phyloP scores from a whole-genome alignment of 2,797 vertebrate species.

The Monodelphis domestica region DNA sequence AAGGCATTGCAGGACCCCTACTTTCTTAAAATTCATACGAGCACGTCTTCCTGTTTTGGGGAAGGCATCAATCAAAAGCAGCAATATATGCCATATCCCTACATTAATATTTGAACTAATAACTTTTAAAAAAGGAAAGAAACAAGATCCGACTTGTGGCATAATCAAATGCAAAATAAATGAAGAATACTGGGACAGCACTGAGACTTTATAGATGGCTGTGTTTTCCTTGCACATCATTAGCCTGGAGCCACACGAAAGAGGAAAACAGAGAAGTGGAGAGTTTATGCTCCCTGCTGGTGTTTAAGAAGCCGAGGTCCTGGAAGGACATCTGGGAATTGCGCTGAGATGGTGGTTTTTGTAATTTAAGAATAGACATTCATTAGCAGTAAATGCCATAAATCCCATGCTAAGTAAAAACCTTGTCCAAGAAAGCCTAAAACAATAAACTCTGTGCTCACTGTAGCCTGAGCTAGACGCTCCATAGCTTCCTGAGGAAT shows the following conservation, averaged over 20 bases:
- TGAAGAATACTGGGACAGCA: slow-evolving; percentile 97
- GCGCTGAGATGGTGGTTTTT: slow-evolving; percentile 90
- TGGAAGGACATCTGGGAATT: slow-evolving; percentile 94
- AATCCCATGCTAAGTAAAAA: slow-evolving; percentile 98
- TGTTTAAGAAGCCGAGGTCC: slow-evolving; percentile 93
- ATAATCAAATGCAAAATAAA: slow-evolving; percentile 99
- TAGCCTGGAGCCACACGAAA: slow-evolving; percentile 95
- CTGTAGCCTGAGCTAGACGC: slow-evolving; percentile 89
- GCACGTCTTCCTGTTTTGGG: slow-evolving; percentile 98
- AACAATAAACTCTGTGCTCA: slow-evolving; percentile 96
- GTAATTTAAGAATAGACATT: slow-evolving; percentile 97
- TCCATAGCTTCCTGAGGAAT: slow-evolving; percentile 92
- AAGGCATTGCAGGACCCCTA: slow-evolving; percentile 96
- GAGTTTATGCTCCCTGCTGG: slow-evolving; percentile 93
- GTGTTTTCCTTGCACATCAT: slow-evolving; percentile 97
- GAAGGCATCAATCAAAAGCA: slow-evolving; percentile 98
- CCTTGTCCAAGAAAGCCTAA: slow-evolving; percentile 98
- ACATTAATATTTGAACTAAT: slow-evolving; percentile 99
- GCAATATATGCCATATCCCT: slow-evolving; percentile 97
- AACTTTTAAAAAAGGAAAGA: slow-evolving; percentile 96
- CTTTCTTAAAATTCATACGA: slow-evolving; percentile 97
- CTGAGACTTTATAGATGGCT: slow-evolving; percentile 90
- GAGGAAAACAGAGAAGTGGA: slow-evolving; percentile 91
- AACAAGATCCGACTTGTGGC: slow-evolving; percentile 95
- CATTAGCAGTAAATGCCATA: slow-evolving; percentile 97